Evolutionary conservation across 2,113 vertebrate genomes (phyloP).

Genomic region (Probosciger aterrimus): DNA sequence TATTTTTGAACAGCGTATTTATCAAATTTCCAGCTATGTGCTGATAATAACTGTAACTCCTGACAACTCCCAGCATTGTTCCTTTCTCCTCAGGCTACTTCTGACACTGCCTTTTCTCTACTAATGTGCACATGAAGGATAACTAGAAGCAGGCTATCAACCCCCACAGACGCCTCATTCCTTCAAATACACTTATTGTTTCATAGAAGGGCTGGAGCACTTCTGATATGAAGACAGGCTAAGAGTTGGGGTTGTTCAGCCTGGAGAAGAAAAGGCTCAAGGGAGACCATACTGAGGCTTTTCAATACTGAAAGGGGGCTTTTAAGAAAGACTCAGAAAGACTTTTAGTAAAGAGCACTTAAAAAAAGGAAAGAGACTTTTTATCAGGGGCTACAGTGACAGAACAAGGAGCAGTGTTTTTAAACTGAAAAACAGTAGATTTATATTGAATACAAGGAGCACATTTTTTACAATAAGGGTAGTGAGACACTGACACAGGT

Average conservation of each 20-base stretch:
- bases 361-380: background rate
- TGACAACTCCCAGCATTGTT: background rate
- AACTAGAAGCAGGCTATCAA: background rate
- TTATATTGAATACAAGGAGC: background rate
- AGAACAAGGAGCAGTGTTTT: background rate
- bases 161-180: background rate
- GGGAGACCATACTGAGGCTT: background rate
- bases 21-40: conserved; percentile 5
- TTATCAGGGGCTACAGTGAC: background rate
- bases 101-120: conserved; percentile 4
- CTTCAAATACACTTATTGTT: background rate
- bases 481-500: background rate
- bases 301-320: background rate
- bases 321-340: background rate
- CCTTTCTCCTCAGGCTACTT: conserved; percentile 23
- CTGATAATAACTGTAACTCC: background rate
- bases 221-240: background rate
- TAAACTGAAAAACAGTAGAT: background rate
- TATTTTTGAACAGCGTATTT: conserved; percentile 37
- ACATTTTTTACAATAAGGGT: background rate
- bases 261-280: background rate
- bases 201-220: background rate
- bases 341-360: background rate
- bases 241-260: background rate
- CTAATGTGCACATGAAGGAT: background rate